These are phyloP conservation scores for Auanema sp. DNA, from an alignment of 2,888 invertebrate genomes.

Conservation along the genomic window DNA sequence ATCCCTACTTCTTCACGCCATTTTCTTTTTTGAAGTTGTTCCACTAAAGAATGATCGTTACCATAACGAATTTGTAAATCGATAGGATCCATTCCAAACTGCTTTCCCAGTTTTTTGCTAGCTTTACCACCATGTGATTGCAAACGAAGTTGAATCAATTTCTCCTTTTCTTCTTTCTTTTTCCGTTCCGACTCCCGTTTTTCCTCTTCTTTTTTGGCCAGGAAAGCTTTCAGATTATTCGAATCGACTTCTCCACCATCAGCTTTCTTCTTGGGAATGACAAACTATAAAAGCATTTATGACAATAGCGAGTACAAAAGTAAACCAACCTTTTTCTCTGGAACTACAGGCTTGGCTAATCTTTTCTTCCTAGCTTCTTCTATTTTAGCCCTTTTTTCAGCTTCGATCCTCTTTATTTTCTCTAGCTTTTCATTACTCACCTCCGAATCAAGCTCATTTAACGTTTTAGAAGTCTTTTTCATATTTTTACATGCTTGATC, in stretches of 20 bases:
- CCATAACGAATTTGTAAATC: conserved; percentile 52
- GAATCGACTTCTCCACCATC: conserved; percentile 27
- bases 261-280: conserved; percentile 47
- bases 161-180: conserved; percentile 34
- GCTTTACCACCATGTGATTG: conserved; percentile 56
- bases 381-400: conserved; percentile 12
- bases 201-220: conserved; percentile 34
- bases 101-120: conserved; percentile 56
- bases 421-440: conserved; percentile 28
- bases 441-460: conserved; percentile 28
- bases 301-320: not conserved
- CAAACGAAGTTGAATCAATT: conserved; percentile 46
- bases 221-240: conserved; percentile 29
- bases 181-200: conserved; percentile 31
- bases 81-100: conserved; percentile 50
- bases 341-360: conserved; percentile 8
- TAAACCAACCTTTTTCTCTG: conserved; percentile 14
- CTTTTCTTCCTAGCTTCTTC: conserved; percentile 5
- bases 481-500: conserved; percentile 36
- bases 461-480: conserved; percentile 27
- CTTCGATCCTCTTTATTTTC: conserved; percentile 7
- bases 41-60: conserved; percentile 40
- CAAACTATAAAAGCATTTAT: conserved; percentile 24
- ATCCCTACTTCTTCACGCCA: conserved; percentile 40
- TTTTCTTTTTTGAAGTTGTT: conserved; percentile 42